These are phyloP conservation scores for Amorpha juglandis DNA, from an alignment of 2,888 invertebrate species.

Conservation along the genomic window DNA sequence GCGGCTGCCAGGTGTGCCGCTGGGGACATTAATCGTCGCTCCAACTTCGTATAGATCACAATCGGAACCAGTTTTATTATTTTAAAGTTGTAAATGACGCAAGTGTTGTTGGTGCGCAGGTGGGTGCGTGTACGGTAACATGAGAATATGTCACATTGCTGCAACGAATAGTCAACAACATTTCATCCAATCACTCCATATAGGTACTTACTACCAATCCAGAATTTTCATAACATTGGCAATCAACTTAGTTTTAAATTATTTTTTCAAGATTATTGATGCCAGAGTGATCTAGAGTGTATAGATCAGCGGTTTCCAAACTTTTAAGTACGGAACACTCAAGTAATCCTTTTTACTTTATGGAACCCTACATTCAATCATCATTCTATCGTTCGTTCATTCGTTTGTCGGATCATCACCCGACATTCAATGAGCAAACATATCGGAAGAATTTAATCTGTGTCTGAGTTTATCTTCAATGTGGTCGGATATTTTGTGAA, in stretches of 20 bases:
- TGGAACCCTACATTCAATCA: too few species aligned
- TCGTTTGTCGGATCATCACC: too few species aligned
- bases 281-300: too few species aligned
- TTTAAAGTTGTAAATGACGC: constrained; percentile 84
- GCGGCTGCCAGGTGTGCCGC: constrained; percentile 71
- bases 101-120: constrained; percentile 77
- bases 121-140: constrained; percentile 72
- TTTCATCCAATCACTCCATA: not conserved
- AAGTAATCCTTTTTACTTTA: too few species aligned
- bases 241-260: not conserved
- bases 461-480: too few species aligned
- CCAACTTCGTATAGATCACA: constrained; percentile 80
- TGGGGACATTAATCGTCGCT: constrained; percentile 75
- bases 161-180: constrained; percentile 39
- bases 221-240: not conserved
- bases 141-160: constrained; percentile 52
- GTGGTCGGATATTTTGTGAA: too few species aligned
- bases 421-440: too few species aligned
- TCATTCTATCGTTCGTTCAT: too few species aligned
- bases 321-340: too few species aligned
- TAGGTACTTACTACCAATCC: not conserved
- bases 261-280: too few species aligned
- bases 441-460: too few species aligned
- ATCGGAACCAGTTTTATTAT: constrained; percentile 83
- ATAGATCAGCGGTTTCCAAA: too few species aligned